Percentiles rank a stretch among this genome's conserved stretches.
Conservation (phyloP, 2,888 invertebrate genomes). For the Gari tellinella region DNA sequence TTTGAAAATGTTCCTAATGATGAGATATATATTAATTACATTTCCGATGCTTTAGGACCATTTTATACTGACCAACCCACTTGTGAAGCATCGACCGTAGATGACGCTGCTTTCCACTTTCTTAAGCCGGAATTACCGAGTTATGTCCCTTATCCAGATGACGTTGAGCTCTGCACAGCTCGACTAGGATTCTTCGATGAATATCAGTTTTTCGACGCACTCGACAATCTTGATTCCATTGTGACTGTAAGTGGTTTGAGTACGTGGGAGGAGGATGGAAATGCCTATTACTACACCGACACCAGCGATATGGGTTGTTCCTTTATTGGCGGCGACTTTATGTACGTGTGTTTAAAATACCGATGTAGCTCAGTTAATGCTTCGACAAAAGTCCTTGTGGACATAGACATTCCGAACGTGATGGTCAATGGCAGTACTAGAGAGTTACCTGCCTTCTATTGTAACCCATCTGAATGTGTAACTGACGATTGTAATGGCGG, state of each 20-base stretch:
- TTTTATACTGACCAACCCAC: constrained; percentile 17
- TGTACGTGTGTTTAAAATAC: constrained; percentile 24
- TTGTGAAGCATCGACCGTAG: constrained; percentile 14
- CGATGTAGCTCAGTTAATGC: constrained; percentile 23
- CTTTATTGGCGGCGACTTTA: background rate
- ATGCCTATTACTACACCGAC: constrained; percentile 17
- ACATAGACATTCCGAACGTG: too few species aligned
- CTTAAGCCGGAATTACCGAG: constrained; percentile 26
- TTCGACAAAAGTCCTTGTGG: constrained; percentile 22
- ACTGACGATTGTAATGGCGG: background rate
- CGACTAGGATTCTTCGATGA: constrained; percentile 12
- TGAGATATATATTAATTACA: constrained; percentile 28
- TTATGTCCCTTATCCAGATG: constrained; percentile 30
- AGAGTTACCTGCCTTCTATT: too few species aligned
- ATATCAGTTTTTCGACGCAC: constrained; percentile 25
- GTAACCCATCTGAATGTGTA: too few species aligned
- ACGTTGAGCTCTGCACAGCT: constrained; percentile 34
- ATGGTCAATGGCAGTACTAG: too few species aligned
- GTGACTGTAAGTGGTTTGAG: constrained; percentile 17
- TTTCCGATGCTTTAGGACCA: constrained; percentile 11
- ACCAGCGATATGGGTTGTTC: constrained; percentile 1
- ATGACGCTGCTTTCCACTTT: constrained; percentile 35
- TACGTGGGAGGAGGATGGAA: constrained; percentile 12
- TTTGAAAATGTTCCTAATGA: constrained; percentile 20
- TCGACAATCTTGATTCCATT: constrained; percentile 11